Conservation (phyloP, 1,140 invertebrate genomes). For the Scaptomyza montana region DNA sequence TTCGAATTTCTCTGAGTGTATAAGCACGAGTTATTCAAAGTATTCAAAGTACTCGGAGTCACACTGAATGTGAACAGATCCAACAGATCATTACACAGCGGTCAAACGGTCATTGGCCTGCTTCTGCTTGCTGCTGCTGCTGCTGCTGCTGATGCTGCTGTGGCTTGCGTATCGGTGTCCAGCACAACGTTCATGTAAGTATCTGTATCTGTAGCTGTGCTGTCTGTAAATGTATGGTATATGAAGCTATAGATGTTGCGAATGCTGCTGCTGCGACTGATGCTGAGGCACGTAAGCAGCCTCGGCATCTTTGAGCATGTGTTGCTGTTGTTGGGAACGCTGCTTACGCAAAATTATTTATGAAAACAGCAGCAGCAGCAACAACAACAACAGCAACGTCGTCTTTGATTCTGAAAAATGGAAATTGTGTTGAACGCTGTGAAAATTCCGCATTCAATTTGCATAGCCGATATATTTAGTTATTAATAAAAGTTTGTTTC, state of each 20-base stretch:
- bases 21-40: slow-evolving; percentile 18
- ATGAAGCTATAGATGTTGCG: slow-evolving; percentile 19
- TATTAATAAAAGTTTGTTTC: not conserved
- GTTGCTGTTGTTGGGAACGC: slow-evolving; percentile 34
- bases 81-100: slow-evolving; percentile 73
- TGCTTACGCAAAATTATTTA: slow-evolving; percentile 81
- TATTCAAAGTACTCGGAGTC: slow-evolving; percentile 13
- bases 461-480: slow-evolving; percentile 61
- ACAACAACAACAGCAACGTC: slow-evolving; percentile 29
- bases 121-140: slow-evolving; percentile 39
- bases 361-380: slow-evolving; percentile 65
- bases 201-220: slow-evolving; percentile 17
- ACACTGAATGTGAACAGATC: slow-evolving; percentile 23
- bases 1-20: not conserved
- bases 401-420: slow-evolving; percentile 64
- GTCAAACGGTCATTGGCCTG: slow-evolving; percentile 82
- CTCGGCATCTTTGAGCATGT: not conserved
- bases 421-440: slow-evolving; percentile 59
- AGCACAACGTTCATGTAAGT: slow-evolving; percentile 16
- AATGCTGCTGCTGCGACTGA: not conserved
- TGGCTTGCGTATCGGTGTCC: slow-evolving; percentile 40
- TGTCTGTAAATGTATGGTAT: slow-evolving; percentile 9
- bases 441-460: slow-evolving; percentile 72
- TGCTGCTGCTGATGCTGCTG: slow-evolving; percentile 63
- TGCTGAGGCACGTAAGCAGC: slow-evolving; percentile 1